Base-by-base conservation (phyloP, 2,797 vertebrate species). In the Cercopithecus diana region DNA sequence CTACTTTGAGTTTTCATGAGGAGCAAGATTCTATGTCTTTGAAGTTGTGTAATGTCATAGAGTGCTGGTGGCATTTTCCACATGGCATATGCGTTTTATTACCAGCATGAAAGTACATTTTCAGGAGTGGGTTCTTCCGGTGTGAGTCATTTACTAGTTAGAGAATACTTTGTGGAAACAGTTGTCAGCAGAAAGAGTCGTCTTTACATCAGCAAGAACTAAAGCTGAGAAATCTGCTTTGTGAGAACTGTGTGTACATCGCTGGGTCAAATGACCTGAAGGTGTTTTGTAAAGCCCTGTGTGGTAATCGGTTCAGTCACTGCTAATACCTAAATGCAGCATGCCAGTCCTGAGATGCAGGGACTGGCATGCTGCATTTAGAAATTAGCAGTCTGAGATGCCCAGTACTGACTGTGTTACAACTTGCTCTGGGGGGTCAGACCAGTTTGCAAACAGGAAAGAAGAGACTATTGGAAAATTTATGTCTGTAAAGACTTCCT, bases 281-380 rank as follows among this genome's bases (percentile, higher is more conserved):
- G 98, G 96, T 15, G 80, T 64, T 95, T 70, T 81, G 94, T 33
- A 91, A 97, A 90, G 76, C 96, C 57, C 50, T 48, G 41, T 61
- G 43, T 97, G 93, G 43, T 97, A 88, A 97, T 93, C 93, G 64
- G 82, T 84, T 97, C 90, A 83, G 96, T 95, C 95, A 30, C 1
- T 86, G 93, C 85, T 97, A 70, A 95, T 93, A 88, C 91, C 93
- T 97, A 94, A 88, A 92, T 57, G 77, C 89, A 75, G 91, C 81
- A 0, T 76, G 81, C 96, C 57, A 50, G 83, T 95, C 97, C 97
- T 64, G 48, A 67, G 64, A 67, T 67, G 33, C 64, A 67, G 64
- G 64, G 33, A n/a, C 64, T 67, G 64, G 33, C 64, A 19, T 67
- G 64, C 64, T 67, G 33, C 30, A n/a, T 67, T 19, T 67, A n/a